Evolutionary conservation across 2,113 vertebrate species (phyloP).

Genomic region (Clupea harengus): DNA sequence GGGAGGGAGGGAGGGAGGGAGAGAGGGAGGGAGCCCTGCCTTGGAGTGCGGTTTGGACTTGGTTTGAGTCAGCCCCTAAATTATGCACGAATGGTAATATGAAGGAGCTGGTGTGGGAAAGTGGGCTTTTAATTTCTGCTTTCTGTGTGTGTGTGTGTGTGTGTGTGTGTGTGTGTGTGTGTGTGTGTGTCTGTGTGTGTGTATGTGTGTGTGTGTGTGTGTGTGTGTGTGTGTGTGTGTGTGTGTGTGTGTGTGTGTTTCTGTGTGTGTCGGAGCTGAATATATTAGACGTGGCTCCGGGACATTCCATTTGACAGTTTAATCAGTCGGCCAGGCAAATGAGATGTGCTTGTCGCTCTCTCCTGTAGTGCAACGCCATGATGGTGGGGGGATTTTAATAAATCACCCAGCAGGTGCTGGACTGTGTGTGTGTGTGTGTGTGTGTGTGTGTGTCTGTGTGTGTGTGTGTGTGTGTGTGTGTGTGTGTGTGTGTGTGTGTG

Average conservation of each 20-base stretch:
- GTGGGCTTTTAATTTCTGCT: conserved; percentile 50
- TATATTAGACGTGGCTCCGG: conserved; percentile 56
- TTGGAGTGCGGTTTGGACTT: too few species aligned
- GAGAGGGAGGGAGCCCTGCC: too few species aligned
- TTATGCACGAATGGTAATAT: conserved; percentile 52
- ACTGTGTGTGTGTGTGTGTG: neutral
- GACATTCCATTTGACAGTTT: conserved; percentile 59
- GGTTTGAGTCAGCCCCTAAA: conserved; percentile 28
- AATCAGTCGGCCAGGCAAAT: conserved; percentile 61
- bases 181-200: too few species aligned
- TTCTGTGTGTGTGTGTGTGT: conserved; percentile 32
- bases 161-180: too few species aligned
- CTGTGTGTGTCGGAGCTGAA: conserved; percentile 39
- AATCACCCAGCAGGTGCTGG: conserved; percentile 34
- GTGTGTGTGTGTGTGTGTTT: conserved; percentile 36
- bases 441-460: neutral
- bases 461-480: conserved; percentile 29
- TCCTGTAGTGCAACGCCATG: neutral
- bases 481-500: neutral
- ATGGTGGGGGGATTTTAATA: conserved; percentile 28
- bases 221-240: too few species aligned
- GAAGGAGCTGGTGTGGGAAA: conserved; percentile 34
- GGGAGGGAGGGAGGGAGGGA: too few species aligned
- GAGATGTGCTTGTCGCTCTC: conserved; percentile 33
- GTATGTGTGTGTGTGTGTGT: too few species aligned